Evolutionary conservation across 2,888 invertebrate species (phyloP).

Genomic region (Synergus itoensis): DNA sequence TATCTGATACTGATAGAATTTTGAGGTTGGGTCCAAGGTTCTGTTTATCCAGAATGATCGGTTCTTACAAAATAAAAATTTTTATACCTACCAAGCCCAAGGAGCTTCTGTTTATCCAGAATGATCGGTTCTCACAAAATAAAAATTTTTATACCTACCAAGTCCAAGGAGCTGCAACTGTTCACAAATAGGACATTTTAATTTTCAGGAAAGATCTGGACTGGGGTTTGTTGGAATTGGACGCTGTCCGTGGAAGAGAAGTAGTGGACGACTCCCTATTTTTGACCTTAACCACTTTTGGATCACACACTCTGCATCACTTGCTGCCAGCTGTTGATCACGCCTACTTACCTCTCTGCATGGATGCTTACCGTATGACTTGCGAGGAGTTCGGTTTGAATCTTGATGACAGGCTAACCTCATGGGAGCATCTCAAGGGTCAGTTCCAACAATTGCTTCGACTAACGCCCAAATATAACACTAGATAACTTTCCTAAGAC

Average conservation of each 20-base stretch:
- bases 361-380: constrained; percentile 82
- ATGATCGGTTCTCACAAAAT: not conserved
- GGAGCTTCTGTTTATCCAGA: not conserved
- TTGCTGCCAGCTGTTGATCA: constrained; percentile 91
- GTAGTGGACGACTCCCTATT: constrained; percentile 84
- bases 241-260: constrained; percentile 85
- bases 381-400: constrained; percentile 83
- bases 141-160: not conserved
- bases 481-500: not conserved
- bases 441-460: constrained; percentile 83
- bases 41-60: not conserved
- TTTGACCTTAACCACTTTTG: constrained; percentile 86
- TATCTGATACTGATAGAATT: no score
- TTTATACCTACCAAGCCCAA: not conserved
- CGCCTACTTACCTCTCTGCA: constrained; percentile 83
- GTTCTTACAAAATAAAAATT: not conserved
- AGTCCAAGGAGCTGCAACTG: no score
- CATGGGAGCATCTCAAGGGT: constrained; percentile 83
- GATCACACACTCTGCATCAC: constrained; percentile 89
- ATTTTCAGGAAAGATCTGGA: constrained; percentile 81
- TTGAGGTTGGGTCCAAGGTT: not conserved
- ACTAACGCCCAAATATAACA: constrained; percentile 73
- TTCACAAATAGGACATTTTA: constrained; percentile 37
- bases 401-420: constrained; percentile 72
- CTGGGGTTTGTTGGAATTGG: constrained; percentile 89